Percentiles rank a stretch among this genome's conserved stretches.
Evolutionary conservation across 1,140 invertebrate species (phyloP).

Genomic region (Brachionus calyciflorus): DNA sequence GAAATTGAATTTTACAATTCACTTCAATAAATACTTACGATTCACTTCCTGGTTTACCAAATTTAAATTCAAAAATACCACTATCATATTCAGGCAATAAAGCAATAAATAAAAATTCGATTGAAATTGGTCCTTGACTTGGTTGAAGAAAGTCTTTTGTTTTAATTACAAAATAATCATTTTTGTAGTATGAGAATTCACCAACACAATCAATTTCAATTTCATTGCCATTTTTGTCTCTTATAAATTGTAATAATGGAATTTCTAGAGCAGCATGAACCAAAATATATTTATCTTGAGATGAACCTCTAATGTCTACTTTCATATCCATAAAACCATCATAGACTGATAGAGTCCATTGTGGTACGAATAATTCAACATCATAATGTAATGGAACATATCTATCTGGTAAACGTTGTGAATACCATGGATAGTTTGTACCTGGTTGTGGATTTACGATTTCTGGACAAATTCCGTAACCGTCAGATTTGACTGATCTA

Average conservation of each 20-base stretch:
- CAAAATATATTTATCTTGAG: slow-evolving; percentile 2
- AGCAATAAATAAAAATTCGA: slow-evolving; percentile 28
- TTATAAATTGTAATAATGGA: background rate
- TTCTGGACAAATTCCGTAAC: slow-evolving; percentile 13
- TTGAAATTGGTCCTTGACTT: background rate
- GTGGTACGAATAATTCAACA: slow-evolving; percentile 9
- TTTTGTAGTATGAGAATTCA: background rate
- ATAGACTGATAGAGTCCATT: slow-evolving; percentile 8
- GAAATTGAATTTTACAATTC: background rate
- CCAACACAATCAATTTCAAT: slow-evolving; percentile 16
- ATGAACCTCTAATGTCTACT: background rate
- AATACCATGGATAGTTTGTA: slow-evolving; percentile 6
- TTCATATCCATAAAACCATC: slow-evolving; percentile 9
- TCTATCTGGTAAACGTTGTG: background rate
- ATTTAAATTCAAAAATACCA: slow-evolving; percentile 46
- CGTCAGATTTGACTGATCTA: background rate
- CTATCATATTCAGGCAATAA: slow-evolving; percentile 7
- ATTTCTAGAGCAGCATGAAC: slow-evolving; percentile 6
- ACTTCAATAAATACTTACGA: background rate
- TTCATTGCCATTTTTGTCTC: background rate
- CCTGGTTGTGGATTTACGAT: background rate
- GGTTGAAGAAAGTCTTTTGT: background rate
- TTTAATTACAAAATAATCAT: slow-evolving; percentile 29
- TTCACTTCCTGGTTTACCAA: slow-evolving; percentile 6
- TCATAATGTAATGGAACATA: background rate